These are phyloP conservation scores for Bradypus variegatus DNA, from an alignment of 2,797 vertebrate genomes.

Conservation along the genomic window DNA sequence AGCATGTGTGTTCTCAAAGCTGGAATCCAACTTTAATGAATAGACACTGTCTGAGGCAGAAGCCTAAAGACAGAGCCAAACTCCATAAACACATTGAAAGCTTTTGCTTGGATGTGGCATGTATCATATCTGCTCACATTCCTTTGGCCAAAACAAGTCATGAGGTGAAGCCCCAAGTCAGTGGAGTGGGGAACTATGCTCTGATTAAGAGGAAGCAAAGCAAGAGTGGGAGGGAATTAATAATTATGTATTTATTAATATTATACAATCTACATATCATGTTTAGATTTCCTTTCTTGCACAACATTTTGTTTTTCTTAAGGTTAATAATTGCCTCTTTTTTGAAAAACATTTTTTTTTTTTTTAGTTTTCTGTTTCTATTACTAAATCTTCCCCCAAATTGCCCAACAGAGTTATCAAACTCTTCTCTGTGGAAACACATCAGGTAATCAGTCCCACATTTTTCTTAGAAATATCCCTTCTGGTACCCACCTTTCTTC, in stretches of 20 bases:
- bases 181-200: not conserved
- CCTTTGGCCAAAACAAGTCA: not conserved
- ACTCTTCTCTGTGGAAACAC: not conserved
- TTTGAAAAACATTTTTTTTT: not conserved
- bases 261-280: not conserved
- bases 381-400: not conserved
- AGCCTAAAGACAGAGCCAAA: not conserved
- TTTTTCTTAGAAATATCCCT: not conserved
- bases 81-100: not conserved
- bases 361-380: not conserved
- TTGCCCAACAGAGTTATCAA: not conserved
- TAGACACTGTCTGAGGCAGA: not conserved
- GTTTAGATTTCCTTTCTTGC: too few relatives aligned
- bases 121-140: not conserved
- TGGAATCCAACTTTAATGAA: not conserved
- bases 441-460: not conserved
- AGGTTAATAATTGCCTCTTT: not conserved
- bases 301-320: not conserved
- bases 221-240: not conserved
- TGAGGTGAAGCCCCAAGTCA: not conserved
- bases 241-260: not conserved
- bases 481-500: not conserved
- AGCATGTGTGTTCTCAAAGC: not conserved
- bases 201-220: not conserved
- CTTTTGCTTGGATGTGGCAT: not conserved